A percentile compares a stretch with the other conserved stretches of the same genome.
phyloP scores from a whole-genome alignment of 1,140 invertebrate genomes.

The Palaemon carinicauda region DNA sequence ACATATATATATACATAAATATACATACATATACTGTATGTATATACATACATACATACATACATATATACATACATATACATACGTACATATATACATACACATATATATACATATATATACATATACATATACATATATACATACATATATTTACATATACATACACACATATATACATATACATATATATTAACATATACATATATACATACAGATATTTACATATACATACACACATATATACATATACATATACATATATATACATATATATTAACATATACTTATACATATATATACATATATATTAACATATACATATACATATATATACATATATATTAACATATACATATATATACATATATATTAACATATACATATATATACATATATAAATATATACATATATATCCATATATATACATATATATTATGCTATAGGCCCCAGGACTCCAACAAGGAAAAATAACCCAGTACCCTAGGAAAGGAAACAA shows the following conservation, averaged over 20 bases:
- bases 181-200: background rate
- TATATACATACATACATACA: background rate
- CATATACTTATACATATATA: slow-evolving; percentile 3
- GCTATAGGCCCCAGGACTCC: too few relatives aligned
- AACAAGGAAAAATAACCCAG: too few relatives aligned
- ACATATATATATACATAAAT: background rate
- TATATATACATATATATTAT: background rate
- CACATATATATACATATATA: background rate
- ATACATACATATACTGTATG: background rate
- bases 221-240: background rate
- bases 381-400: background rate
- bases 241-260: background rate
- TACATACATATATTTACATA: background rate
- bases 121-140: background rate
- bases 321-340: background rate
- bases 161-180: background rate
- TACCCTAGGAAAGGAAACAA: too few relatives aligned
- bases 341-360: background rate
- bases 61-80: background rate
- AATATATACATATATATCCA: background rate
- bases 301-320: background rate
- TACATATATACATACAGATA: background rate
- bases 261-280: background rate
- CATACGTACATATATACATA: background rate
- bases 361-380: background rate